phyloP scores from a whole-genome alignment of 2,797 vertebrate species.

The Otolemur crassicaudatus region DNA sequence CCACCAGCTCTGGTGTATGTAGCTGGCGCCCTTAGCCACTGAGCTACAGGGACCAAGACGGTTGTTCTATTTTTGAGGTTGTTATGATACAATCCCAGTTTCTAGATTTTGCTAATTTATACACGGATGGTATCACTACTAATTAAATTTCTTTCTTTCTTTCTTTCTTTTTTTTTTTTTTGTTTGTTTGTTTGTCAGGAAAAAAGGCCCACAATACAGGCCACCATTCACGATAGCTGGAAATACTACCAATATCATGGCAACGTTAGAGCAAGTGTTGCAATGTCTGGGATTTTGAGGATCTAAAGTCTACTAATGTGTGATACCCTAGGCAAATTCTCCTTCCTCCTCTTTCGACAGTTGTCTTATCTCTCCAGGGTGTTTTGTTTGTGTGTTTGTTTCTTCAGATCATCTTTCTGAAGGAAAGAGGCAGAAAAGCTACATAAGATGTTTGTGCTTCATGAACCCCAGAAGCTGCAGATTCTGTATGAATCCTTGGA shows the following conservation, averaged over 20 bases:
- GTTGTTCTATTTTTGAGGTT: background rate
- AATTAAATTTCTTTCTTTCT: background rate
- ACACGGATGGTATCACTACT: background rate
- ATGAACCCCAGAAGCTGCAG: background rate
- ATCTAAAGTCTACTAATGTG: background rate
- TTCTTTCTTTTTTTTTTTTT: background rate
- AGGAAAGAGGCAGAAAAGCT: background rate
- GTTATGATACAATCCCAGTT: background rate
- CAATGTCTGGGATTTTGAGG: background rate
- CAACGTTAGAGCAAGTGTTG: background rate
- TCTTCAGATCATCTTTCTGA: background rate
- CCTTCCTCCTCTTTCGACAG: background rate
- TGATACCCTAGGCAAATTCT: background rate
- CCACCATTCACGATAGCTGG: background rate
- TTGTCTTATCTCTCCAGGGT: background rate
- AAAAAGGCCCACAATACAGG: background rate
- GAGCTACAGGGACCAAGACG: too few species aligned
- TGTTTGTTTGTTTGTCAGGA: background rate
- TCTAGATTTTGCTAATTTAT: background rate
- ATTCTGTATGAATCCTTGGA: constrained; percentile 17
- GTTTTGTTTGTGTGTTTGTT: background rate
- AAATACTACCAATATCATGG: background rate
- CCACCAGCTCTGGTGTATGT: too few species aligned
- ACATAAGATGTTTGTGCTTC: constrained; percentile 38
- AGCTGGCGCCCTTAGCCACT: too few species aligned